A percentile compares a stretch with the other conserved stretches of the same genome.
These are phyloP conservation scores for Oryzias melastigma DNA, from an alignment of 2,113 vertebrate genomes.

Conservation along the genomic window DNA sequence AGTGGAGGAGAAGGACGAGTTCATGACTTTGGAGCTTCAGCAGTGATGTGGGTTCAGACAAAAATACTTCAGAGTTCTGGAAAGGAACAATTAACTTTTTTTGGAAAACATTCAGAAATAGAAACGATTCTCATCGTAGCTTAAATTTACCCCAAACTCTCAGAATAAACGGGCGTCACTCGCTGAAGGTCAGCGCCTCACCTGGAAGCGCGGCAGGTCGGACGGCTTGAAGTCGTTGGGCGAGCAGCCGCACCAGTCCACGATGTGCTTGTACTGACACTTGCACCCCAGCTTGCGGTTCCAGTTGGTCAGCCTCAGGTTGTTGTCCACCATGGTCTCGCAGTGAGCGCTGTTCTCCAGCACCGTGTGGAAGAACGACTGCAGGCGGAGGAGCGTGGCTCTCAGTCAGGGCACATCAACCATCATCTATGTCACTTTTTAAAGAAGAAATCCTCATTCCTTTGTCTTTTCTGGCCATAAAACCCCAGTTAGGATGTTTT, in stretches of 20 bases:
- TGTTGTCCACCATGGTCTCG: constrained; percentile 92
- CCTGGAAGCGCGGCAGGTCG: constrained; percentile 96
- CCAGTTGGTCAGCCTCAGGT: constrained; percentile 93
- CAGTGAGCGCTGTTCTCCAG: constrained; percentile 89
- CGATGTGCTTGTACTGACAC: constrained; percentile 94
- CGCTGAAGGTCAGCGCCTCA: constrained; percentile 39
- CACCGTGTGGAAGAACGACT: constrained; percentile 90
- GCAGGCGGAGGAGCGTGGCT: neutral
- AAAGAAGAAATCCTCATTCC: neutral
- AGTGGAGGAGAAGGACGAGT: neutral
- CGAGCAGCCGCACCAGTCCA: constrained; percentile 94
- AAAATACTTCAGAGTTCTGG: too few relatives aligned
- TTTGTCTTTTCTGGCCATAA: too few relatives aligned
- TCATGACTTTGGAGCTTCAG: too few relatives aligned
- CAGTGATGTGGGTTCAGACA: too few relatives aligned
- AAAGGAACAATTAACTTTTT: too few relatives aligned
- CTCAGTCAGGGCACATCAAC: neutral
- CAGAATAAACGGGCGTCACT: neutral
- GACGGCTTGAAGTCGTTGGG: constrained; percentile 90
- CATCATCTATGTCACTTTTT: neutral
- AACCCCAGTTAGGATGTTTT: too few relatives aligned
- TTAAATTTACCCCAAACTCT: neutral
- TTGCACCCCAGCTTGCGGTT: constrained; percentile 94
- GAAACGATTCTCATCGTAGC: too few relatives aligned
- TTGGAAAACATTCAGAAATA: too few relatives aligned